Base-by-base conservation (phyloP, 2,113 vertebrate species). In the Anser brachyrhynchus region DNA sequence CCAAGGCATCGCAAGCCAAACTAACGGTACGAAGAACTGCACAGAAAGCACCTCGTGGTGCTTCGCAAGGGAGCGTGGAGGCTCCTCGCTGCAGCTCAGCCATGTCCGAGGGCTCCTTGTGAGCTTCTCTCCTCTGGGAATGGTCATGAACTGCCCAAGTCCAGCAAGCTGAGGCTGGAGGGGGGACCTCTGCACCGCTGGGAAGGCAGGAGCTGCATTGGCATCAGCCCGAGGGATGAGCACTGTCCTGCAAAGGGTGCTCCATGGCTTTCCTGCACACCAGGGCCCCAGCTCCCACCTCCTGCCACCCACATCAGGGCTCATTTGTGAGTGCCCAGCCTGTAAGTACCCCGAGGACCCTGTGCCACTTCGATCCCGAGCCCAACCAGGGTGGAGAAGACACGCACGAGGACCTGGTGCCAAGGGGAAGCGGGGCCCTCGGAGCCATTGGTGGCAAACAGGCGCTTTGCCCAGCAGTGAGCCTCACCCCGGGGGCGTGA, bases 21-120 rank as follows among this genome's bases (percentile, higher is more conserved):
- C 26, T n/a, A 22, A 43, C 0, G 21, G 14, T 29, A 35, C 0
- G 1, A 44, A 6, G 2, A 46, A 33, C 64, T 5, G 35, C 1
- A 0, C 21, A 17, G 51, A 13, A 44, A 41, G 51, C 46, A 31
- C 52, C 33, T 49, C 20, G 7, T 3, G 23, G 44, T 14, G 58
- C 44, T 71, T 28, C 26, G 13, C 22, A 3, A 8, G 80, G 58
- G 44, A 58, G 22, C 14, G 23, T 0, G 2, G 35, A 37, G 35
- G 29, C 10, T 94, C 39, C 89, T 39, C 3, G 0, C 6, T 12
- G 26, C 28, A 3, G 10, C 67, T 59, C 55, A 52, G 73, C 58
- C 20, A 29, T 25, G 49, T 7, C 43, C 19, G 46, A 35, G 61
- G 55, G 84, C 35, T 75, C 33, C 55, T 44, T 1, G 0, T 28